These are phyloP conservation scores for Diadumene lineata DNA, from an alignment of 92 coral and sea anemone species.

Conservation along the genomic window DNA sequence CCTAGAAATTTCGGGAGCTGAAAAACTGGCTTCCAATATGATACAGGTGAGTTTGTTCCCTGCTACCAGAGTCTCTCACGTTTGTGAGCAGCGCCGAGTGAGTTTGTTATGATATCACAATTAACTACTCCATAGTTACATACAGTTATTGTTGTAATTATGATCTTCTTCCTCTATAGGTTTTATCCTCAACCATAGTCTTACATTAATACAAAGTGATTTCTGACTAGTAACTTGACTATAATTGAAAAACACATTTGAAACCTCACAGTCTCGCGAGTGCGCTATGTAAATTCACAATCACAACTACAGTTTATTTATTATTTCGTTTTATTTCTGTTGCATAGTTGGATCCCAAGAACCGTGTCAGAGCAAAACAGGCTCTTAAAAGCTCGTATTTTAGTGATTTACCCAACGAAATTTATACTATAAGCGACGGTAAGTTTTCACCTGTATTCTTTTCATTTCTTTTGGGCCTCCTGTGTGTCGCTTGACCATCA, in stretches of 20 bases:
- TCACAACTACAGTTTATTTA: neutral
- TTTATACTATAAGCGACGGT: constrained; percentile 71
- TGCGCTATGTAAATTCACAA: too few species aligned
- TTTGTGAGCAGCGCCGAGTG: neutral
- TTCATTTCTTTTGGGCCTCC: neutral
- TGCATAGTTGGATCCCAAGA: constrained; percentile 75
- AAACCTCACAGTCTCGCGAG: too few species aligned
- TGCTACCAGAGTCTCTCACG: neutral
- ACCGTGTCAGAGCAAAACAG: constrained; percentile 78
- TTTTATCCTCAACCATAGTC: too few species aligned
- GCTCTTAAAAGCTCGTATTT: constrained; percentile 77
- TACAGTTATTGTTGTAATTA: too few species aligned
- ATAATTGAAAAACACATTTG: too few species aligned
- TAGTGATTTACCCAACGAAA: constrained; percentile 77
- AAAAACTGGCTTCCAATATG: constrained; percentile 64
- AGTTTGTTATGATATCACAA: neutral
- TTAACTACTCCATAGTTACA: neutral
- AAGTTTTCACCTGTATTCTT: neutral
- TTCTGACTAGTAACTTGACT: too few species aligned
- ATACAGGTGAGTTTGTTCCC: constrained; percentile 48
- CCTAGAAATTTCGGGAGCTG: constrained; percentile 63
- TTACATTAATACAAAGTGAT: too few species aligned
- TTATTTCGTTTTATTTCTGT: neutral
- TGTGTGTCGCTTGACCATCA: neutral
- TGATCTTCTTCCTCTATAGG: too few species aligned